phyloP scores from a whole-genome alignment of 2,797 vertebrate genomes.

The Intellagama lesueurii region DNA sequence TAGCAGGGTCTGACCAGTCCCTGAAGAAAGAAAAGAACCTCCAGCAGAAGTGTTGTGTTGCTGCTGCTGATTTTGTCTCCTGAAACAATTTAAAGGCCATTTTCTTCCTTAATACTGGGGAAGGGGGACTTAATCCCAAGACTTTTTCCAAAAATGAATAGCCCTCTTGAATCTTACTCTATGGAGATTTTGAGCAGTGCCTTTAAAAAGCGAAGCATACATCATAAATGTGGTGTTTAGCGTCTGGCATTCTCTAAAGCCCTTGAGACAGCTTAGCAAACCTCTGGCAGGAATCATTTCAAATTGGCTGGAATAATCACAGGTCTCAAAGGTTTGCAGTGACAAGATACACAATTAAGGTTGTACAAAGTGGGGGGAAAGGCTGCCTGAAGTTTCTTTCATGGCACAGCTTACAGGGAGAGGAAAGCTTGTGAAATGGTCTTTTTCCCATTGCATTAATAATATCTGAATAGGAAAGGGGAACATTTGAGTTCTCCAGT shows the following conservation, averaged over 20 bases:
- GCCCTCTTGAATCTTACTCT: conserved; percentile 30
- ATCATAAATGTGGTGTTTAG: conserved; percentile 36
- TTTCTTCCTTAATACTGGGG: conserved; percentile 3
- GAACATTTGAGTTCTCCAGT: conserved; percentile 50
- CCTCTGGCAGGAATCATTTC: conserved; percentile 47
- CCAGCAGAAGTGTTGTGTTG: neutral
- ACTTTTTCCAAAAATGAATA: conserved; percentile 24
- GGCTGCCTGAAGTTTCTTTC: conserved; percentile 21
- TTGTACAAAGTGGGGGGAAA: neutral
- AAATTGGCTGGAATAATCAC: conserved; percentile 53
- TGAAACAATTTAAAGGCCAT: conserved; percentile 16
- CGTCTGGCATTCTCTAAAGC: conserved; percentile 23
- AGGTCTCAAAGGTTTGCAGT: conserved; percentile 40
- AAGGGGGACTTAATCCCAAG: neutral
- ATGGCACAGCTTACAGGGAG: conserved; percentile 39
- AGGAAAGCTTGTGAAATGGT: conserved; percentile 48
- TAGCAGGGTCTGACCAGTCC: neutral
- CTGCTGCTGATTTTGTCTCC: conserved; percentile 38
- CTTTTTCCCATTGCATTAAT: conserved; percentile 60
- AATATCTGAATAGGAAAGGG: conserved; percentile 63
- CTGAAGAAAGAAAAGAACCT: neutral
- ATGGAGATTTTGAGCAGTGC: conserved; percentile 4
- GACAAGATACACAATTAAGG: conserved; percentile 42
- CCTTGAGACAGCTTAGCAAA: conserved; percentile 36
- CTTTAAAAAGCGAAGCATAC: conserved; percentile 41